These are phyloP conservation scores for Corythoichthys intestinalis DNA, from an alignment of 2,113 vertebrate genomes.

Conservation along the genomic window DNA sequence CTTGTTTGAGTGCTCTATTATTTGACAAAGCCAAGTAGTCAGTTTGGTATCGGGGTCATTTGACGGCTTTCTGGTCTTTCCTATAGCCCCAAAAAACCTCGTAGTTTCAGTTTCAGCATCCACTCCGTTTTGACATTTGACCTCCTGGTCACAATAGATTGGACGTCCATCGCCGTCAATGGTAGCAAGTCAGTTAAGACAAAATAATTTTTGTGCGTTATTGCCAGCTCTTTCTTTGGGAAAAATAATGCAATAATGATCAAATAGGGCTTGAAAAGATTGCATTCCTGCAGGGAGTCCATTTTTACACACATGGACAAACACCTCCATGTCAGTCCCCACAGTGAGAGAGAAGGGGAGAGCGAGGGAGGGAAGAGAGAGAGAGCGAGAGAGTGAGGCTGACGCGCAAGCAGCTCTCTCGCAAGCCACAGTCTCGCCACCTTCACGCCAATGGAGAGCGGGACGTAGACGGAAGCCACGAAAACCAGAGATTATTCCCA, in stretches of 20 bases:
- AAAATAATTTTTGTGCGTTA: too few species aligned
- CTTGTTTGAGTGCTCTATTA: too few species aligned
- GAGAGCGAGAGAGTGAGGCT: background rate
- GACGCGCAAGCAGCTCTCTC: slow-evolving; percentile 38
- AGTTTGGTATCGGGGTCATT: too few species aligned
- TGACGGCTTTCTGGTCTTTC: too few species aligned
- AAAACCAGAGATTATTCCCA: slow-evolving; percentile 37
- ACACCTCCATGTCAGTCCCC: background rate
- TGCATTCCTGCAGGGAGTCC: background rate
- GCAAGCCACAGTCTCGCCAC: slow-evolving; percentile 65
- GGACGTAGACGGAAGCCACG: slow-evolving; percentile 31
- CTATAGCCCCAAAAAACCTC: too few species aligned
- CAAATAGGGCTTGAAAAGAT: background rate
- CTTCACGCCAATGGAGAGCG: slow-evolving; percentile 59
- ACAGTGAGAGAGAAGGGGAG: background rate
- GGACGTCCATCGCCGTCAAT: too few species aligned
- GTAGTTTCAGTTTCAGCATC: too few species aligned
- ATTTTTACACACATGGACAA: background rate
- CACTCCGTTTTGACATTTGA: too few species aligned
- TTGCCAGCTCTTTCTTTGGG: background rate
- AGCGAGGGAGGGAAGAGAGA: background rate
- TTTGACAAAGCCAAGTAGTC: too few species aligned
- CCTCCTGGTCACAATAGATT: too few species aligned
- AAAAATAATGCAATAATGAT: background rate
- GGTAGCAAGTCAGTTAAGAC: too few species aligned